Evolutionary conservation across 2,113 vertebrate species (phyloP), one percentile per base, ranked within the genome.

Genomic region (Casuarius casuarius): DNA sequence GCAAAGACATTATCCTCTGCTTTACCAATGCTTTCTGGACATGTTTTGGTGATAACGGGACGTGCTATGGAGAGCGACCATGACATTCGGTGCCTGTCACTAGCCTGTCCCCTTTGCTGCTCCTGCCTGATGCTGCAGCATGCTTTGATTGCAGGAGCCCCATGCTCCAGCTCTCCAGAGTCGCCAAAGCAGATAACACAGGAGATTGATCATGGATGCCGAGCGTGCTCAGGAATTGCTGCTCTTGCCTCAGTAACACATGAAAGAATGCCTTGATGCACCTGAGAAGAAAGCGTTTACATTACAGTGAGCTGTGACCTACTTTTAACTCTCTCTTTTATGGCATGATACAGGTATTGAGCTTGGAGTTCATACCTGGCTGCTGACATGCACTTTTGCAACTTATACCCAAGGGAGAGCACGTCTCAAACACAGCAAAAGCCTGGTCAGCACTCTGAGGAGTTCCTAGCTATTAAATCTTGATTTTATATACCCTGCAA

Each of bases 271-370:
- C 66, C 84, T 70, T 70, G 70, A 49, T 83, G 63, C 74, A 51
- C 89, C 54, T 71, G 67, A 63, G 94, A 91, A 87, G 86, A 72
- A 92, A 78, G 89, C 58, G 28, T 16, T 92, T 10, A 29, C 87
- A 42, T 35, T 77, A 12, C 77, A 59, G 66, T 1, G 71, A 92
- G 77, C 74, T 8, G 58, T 89, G 95, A 58, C 74, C 89, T 26
- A 7, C 74, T 87, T 93, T 85, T 10, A 20, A 40, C 66, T 72
- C 56, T 20, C 74, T 76, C 9, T 38, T 1, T 17, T 5, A 17
- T 0, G 0, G 70, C 2, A 13, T 9, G 26, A 46, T 40, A 28
- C 68, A 48, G 85, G 67, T 62, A 40, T 25, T 10, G 88, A 74
- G 89, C 0, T 2, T 51, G 54, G 80, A 0, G 5, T 63, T 83